Percentiles rank a stretch among this genome's conserved stretches.
Evolutionary conservation across 64 coral and sea anemone species (phyloP).

Genomic region (Dendrophyllia cribrosa): DNA sequence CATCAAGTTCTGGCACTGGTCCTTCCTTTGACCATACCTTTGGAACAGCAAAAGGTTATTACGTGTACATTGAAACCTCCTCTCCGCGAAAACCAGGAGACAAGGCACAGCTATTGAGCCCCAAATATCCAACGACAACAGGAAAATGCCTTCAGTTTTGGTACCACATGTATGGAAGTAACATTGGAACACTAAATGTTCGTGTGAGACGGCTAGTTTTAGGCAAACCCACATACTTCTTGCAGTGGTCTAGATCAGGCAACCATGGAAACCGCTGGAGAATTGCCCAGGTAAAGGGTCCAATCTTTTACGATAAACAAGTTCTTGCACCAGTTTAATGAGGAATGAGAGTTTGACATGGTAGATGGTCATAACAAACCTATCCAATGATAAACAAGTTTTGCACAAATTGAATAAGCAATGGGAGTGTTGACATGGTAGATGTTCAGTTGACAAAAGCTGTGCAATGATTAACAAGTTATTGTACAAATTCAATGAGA

Average conservation of each 20-base stretch:
- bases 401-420: too few species aligned
- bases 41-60: constrained; percentile 87
- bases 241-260: constrained; percentile 63
- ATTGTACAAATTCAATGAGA: too few species aligned
- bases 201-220: constrained; percentile 71
- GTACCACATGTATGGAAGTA: constrained; percentile 94
- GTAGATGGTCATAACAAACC: too few species aligned
- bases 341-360: too few species aligned
- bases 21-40: constrained; percentile 80
- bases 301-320: too few species aligned
- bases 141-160: constrained; percentile 96
- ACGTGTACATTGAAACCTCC: constrained; percentile 94
- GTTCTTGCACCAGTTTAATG: too few species aligned
- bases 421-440: too few species aligned
- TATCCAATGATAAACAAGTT: too few species aligned
- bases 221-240: constrained; percentile 71
- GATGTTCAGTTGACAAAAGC: too few species aligned
- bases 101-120: constrained; percentile 89
- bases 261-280: constrained; percentile 72
- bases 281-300: constrained; percentile 44
- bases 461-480: too few species aligned
- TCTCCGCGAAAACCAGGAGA: constrained; percentile 73
- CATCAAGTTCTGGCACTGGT: constrained; percentile 69
- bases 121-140: constrained; percentile 60
- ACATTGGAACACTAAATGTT: constrained; percentile 93